Conservation (phyloP, 2,888 invertebrate genomes). For the Dasypolia templi region DNA sequence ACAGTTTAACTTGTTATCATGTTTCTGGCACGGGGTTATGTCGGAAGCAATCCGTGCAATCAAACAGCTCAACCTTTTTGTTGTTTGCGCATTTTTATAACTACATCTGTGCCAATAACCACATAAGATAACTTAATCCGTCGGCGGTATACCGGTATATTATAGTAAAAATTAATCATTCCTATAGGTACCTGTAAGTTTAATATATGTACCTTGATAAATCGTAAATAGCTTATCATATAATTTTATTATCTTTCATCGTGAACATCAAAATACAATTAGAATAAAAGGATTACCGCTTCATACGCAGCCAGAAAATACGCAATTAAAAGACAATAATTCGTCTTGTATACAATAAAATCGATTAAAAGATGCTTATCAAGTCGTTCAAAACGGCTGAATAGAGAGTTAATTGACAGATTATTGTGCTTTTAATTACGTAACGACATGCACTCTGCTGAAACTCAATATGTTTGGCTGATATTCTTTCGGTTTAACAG, state of each 20-base stretch:
- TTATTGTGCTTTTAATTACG: neutral
- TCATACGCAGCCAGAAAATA: too few relatives aligned
- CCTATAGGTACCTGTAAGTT: neutral
- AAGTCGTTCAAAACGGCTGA: neutral
- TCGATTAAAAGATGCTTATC: slow-evolving; percentile 12
- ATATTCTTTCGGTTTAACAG: neutral
- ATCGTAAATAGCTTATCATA: neutral
- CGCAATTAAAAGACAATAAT: neutral
- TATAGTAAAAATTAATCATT: neutral
- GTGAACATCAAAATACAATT: slow-evolving; percentile 9
- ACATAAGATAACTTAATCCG: neutral
- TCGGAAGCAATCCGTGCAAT: neutral
- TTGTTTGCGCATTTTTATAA: neutral
- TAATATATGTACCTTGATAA: neutral
- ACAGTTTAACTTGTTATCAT: neutral
- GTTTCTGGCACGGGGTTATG: neutral
- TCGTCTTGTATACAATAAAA: neutral
- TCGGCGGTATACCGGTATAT: too few relatives aligned
- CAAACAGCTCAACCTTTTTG: neutral
- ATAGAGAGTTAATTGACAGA: neutral
- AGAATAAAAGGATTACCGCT: slow-evolving; percentile 7
- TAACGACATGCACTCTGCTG: slow-evolving; percentile 6
- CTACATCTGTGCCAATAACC: neutral
- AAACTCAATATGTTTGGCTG: slow-evolving; percentile 4
- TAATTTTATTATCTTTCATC: slow-evolving; percentile 8